These are phyloP conservation scores for Leistus spinibarbis DNA, from an alignment of 2,888 invertebrate species.

Conservation along the genomic window DNA sequence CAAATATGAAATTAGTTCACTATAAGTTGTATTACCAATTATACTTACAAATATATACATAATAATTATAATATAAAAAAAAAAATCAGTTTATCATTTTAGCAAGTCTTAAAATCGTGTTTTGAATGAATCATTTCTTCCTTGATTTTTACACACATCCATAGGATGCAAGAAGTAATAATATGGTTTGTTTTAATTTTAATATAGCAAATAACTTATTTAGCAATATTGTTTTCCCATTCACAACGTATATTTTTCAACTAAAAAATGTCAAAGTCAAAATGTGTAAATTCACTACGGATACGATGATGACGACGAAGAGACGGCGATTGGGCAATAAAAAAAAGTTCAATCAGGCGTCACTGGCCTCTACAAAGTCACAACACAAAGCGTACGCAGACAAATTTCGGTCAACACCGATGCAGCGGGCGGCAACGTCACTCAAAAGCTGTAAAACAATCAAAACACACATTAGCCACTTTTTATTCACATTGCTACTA, in stretches of 20 bases:
- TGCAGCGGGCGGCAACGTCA: constrained; percentile 28
- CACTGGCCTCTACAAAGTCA: constrained; percentile 16
- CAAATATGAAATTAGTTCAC: constrained; percentile 12
- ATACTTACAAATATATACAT: constrained; percentile 38
- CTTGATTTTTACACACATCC: constrained; percentile 34
- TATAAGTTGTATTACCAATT: constrained; percentile 30
- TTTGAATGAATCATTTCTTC: constrained; percentile 8
- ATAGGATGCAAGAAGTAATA: constrained; percentile 35
- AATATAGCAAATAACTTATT: constrained; percentile 36
- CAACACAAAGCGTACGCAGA: constrained; percentile 17
- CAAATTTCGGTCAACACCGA: constrained; percentile 17
- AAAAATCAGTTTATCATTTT: constrained; percentile 21
- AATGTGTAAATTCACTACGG: constrained; percentile 5
- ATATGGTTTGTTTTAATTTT: not conserved
- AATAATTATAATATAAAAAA: constrained; percentile 12
- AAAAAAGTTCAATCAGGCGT: not conserved
- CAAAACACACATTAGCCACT: not conserved
- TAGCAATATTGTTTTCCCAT: constrained; percentile 19
- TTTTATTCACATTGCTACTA: not conserved
- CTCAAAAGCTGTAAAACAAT: constrained; percentile 40
- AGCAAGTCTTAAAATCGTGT: constrained; percentile 30
- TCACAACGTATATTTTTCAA: constrained; percentile 15
- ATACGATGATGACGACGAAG: not conserved
- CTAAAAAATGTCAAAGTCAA: constrained; percentile 25
- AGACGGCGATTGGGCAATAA: constrained; percentile 2